These are phyloP conservation scores for Bufo bufo DNA, from an alignment of 2,113 vertebrate genomes.

Conservation along the genomic window DNA sequence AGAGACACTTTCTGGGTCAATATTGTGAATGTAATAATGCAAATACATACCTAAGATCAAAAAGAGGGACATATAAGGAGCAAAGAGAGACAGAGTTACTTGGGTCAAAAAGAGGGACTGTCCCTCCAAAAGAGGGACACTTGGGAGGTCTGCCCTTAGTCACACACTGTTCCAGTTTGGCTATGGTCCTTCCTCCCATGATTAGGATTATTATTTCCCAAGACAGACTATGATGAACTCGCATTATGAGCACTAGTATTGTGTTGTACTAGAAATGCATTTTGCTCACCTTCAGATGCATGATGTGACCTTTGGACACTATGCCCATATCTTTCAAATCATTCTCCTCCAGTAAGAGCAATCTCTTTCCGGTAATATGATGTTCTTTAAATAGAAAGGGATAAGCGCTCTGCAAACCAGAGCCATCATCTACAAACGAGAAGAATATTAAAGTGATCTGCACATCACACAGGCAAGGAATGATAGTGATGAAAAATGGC, in stretches of 20 bases:
- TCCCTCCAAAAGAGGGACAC: too few species aligned
- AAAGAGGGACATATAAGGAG: too few species aligned
- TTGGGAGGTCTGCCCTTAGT: background rate
- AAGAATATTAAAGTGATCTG: conserved; percentile 55
- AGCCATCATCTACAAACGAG: conserved; percentile 75
- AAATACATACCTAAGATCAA: too few species aligned
- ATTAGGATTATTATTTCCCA: background rate
- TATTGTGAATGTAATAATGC: too few species aligned
- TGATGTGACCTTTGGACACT: conserved; percentile 92
- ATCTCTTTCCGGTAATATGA: conserved; percentile 91
- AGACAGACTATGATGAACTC: background rate
- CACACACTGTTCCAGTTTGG: background rate
- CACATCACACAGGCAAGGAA: conserved; percentile 8
- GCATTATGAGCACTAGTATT: background rate
- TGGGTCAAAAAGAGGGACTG: too few species aligned
- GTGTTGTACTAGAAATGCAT: background rate
- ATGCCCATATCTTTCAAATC: conserved; percentile 97
- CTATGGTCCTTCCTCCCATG: background rate
- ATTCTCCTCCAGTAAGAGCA: conserved; percentile 87
- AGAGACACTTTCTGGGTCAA: too few species aligned
- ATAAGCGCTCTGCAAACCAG: conserved; percentile 83
- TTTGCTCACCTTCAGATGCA: conserved; percentile 89
- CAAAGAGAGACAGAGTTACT: too few species aligned
- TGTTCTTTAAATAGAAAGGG: conserved; percentile 92
- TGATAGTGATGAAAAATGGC: background rate